Evolutionary conservation across 92 coral and sea anemone genomes (phyloP), one percentile per base, ranked within the genome.

Genomic region (Galaxea fascicularis): DNA sequence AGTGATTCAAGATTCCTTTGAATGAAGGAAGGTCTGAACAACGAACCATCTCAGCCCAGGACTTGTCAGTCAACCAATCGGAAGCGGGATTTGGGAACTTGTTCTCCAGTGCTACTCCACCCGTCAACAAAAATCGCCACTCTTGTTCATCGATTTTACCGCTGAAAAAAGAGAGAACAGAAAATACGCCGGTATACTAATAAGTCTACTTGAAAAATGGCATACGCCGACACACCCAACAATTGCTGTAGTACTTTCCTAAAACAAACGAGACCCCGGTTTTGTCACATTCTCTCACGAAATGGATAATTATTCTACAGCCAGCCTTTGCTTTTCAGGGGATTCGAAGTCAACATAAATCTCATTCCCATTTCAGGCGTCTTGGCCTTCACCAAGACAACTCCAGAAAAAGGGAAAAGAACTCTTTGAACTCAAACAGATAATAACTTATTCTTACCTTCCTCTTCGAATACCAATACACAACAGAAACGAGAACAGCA

Each of bases 11-110:
- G 70, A 96, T 90, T 46, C 95, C 98, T 11, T 90, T 69, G 87
- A 94, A 96, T 0, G 95, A 91, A 0, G 97, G 90, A 11, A 96
- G 92, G 79, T 80, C 90, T 18, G 96, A 92, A 72, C 98, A 94
- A 9, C 99, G 94, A 17, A 94, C 98, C 54, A 96, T 92, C 91
- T 96, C 98, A 22, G 96, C 99, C 99, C 99, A 96, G 17, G 99
- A 96, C 94, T 94, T 96, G 62, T 96, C 99, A 54, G 95, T 89
- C 88, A 96, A 65, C 99, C 99, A 96, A 54, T 83, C 95, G 10
- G 98, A 89, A 39, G 97, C 98, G 69, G 99, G 99, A 75, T 96
- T 96, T 64, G 91, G 95, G 77, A 88, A 87, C 66, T 89, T 96
- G 91, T 95, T 95, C 66, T 96, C 99, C 22, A 96, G 85, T 54